Conservation (phyloP, 2,797 vertebrate species). For the Cirrhinus mrigala region DNA sequence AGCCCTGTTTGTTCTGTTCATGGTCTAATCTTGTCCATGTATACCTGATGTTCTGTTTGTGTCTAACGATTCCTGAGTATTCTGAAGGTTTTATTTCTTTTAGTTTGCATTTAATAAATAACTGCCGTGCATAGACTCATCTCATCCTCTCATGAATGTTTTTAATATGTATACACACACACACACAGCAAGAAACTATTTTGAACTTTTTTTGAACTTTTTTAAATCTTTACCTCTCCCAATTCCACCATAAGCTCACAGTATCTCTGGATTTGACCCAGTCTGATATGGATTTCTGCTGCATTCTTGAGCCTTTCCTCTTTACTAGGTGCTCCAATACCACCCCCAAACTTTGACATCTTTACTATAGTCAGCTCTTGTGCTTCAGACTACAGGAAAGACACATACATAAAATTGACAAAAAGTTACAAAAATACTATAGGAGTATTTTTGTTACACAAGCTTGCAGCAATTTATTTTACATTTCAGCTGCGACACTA, state of each 20-base stretch:
- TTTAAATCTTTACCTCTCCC: constrained; percentile 84
- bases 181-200: too few relatives aligned
- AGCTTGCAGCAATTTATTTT: background rate
- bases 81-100: background rate
- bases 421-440: background rate
- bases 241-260: constrained; percentile 99
- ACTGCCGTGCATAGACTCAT: background rate
- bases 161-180: too few relatives aligned
- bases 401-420: background rate
- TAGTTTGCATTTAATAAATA: constrained; percentile 11
- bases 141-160: background rate
- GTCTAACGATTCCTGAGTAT: background rate
- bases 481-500: constrained; percentile 3
- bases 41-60: background rate
- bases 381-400: constrained; percentile 86
- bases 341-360: constrained; percentile 97
- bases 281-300: constrained; percentile 92
- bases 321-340: constrained; percentile 93
- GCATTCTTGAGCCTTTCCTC: constrained; percentile 93
- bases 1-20: background rate
- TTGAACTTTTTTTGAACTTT: background rate
- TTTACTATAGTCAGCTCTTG: constrained; percentile 96
- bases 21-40: background rate
- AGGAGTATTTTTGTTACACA: background rate
- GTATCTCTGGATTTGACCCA: constrained; percentile 95